Percentiles rank a stretch among this genome's conserved stretches.
These are phyloP conservation scores for Channallabes apus DNA, from an alignment of 2,797 vertebrate genomes.

Conservation along the genomic window DNA sequence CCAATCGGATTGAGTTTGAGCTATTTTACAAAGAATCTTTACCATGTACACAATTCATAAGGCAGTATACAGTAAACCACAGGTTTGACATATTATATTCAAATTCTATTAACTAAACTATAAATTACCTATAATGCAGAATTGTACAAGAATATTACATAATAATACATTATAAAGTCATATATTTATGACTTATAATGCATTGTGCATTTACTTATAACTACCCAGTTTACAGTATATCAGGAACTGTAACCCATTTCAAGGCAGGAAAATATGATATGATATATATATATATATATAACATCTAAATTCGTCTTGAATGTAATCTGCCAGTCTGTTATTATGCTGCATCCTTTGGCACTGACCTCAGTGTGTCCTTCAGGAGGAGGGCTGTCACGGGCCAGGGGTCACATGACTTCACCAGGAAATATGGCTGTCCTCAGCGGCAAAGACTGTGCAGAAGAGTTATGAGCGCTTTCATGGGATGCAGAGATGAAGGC, in stretches of 20 bases:
- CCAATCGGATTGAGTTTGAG: too few relatives aligned
- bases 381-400: slow-evolving; percentile 46
- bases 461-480: slow-evolving; percentile 52
- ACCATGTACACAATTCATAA: not conserved
- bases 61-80: not conserved
- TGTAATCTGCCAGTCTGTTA: slow-evolving; percentile 11
- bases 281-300: too few relatives aligned
- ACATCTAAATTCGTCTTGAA: slow-evolving; percentile 18
- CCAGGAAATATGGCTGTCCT: slow-evolving; percentile 53
- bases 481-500: slow-evolving; percentile 45
- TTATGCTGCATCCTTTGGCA: slow-evolving; percentile 9
- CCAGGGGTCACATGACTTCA: slow-evolving; percentile 47
- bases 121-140: not conserved
- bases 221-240: not conserved
- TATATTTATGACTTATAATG: not conserved
- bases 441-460: slow-evolving; percentile 41
- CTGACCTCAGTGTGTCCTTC: slow-evolving; percentile 48
- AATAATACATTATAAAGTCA: not conserved
- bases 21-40: not conserved
- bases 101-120: not conserved
- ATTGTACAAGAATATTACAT: not conserved
- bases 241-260: not conserved
- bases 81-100: not conserved
- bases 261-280: not conserved
- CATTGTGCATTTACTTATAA: not conserved